Evolutionary conservation across 1,140 invertebrate species (phyloP).

Genomic region (Nebria ingens): DNA sequence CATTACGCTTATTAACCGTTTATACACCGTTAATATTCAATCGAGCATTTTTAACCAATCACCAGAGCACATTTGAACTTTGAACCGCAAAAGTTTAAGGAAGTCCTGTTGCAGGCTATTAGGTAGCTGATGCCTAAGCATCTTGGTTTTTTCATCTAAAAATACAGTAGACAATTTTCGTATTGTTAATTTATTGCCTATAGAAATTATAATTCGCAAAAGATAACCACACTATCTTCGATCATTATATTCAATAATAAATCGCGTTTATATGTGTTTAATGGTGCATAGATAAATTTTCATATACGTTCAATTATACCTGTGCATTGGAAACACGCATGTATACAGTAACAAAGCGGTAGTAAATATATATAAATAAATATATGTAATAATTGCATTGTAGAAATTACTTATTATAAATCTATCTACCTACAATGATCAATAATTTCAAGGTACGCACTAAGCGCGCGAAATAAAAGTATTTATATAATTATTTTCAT

Average conservation of each 20-base stretch:
- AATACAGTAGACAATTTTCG: background rate
- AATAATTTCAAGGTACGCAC: background rate
- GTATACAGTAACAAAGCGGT: background rate
- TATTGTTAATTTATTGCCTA: background rate
- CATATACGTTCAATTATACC: background rate
- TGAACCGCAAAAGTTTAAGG: background rate
- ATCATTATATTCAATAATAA: background rate
- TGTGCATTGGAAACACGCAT: background rate
- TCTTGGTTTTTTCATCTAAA: background rate
- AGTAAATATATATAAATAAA: background rate
- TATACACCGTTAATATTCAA: conserved; percentile 2
- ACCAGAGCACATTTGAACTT: background rate
- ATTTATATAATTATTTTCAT: background rate
- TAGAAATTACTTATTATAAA: background rate
- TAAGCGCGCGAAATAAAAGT: background rate
- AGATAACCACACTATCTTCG: no score
- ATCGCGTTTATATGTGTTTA: background rate
- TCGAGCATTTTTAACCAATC: background rate
- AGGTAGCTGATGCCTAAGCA: background rate
- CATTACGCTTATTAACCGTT: background rate
- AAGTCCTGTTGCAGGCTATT: background rate
- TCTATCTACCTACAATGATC: background rate
- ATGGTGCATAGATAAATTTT: background rate
- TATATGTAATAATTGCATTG: background rate
- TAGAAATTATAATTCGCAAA: background rate